Base-by-base conservation (phyloP, 2,888 invertebrate species). In the Pollenia griseotomentosa region DNA sequence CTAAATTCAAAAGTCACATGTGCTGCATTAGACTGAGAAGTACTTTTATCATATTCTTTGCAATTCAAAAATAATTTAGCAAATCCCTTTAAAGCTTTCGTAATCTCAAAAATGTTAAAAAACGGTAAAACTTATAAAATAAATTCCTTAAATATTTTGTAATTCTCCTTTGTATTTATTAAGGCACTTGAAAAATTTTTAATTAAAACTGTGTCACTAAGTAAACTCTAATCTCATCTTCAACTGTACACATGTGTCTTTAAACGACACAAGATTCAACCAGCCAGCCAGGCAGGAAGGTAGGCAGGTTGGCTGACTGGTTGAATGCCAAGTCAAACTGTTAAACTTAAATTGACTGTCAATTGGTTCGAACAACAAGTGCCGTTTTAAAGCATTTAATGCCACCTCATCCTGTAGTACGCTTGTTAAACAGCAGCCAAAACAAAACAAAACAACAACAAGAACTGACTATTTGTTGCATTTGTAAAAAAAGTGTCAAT, bases 351-450 rank as follows among this genome's bases (percentile, higher is more conserved):
- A 75, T 79, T 74, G 79, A 80, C 68, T 84, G 84, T 80, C 79
- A 79, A 84, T 84, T 84, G 84, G 44, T 66, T 63, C 44, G 61
- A 79, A 84, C 65, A 78, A 84, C 84, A 79, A 84, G 84, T 84
- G 79, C 79, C 74, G 68, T 80, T 84, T 84, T 66, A 11, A 66
- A 75, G 42, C 68, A 59, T 16, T 68, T 23, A 68, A 16, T 59
- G 65, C 57, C 78, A 78, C 71, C 51, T 78, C 48, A 65, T 55
- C 63, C 70, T 55, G 40, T 10, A 55, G 61, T 42, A 23, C 66
- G 65, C 33, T 48, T 42, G 16, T 68, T 70, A 53, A 53, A 10
- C 61, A 61, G n/a, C 51, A 42, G 55, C 66, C 6, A 11, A 42
- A 66, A 44, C 12, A 44, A 48, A n/a, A 42, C 53, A 12, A 66